These are phyloP conservation scores for Chalcis sispes DNA, from an alignment of 2,888 invertebrate genomes.

Conservation along the genomic window DNA sequence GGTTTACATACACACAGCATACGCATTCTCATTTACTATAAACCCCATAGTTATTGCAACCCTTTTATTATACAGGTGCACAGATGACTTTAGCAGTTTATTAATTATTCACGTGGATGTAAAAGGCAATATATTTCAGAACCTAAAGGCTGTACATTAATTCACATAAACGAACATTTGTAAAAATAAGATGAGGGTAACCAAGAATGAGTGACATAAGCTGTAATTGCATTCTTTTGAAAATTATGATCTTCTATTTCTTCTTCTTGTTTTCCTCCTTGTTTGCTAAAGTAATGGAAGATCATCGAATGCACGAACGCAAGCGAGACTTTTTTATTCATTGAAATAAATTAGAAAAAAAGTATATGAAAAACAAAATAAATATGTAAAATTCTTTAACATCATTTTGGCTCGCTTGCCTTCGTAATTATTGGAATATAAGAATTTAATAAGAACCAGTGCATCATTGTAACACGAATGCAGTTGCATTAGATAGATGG, in stretches of 20 bases:
- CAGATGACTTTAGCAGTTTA: conserved; percentile 11
- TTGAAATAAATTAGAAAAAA: no score
- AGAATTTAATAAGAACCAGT: conserved; percentile 20
- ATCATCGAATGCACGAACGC: conserved; percentile 32
- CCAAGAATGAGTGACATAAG: conserved; percentile 44
- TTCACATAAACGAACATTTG: conserved; percentile 45
- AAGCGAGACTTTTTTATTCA: conserved; percentile 22
- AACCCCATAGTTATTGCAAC: conserved; percentile 22
- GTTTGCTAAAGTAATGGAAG: conserved; percentile 44
- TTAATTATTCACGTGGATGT: conserved; percentile 25
- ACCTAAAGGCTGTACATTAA: conserved; percentile 39
- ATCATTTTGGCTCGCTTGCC: conserved; percentile 15
- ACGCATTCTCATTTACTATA: conserved; percentile 24
- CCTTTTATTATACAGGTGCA: conserved; percentile 13
- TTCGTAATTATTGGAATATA: conserved; percentile 29
- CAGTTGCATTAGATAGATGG: conserved; percentile 37
- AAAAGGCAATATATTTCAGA: conserved; percentile 27
- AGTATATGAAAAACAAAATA: neutral
- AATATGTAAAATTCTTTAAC: neutral
- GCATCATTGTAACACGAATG: conserved; percentile 28
- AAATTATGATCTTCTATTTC: conserved; percentile 32
- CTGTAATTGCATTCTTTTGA: conserved; percentile 28
- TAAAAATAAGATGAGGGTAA: conserved; percentile 43
- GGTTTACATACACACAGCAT: conserved; percentile 49
- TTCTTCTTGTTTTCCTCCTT: conserved; percentile 22